phyloP scores from a whole-genome alignment of 2,113 vertebrate species.

The Struthio camelus region DNA sequence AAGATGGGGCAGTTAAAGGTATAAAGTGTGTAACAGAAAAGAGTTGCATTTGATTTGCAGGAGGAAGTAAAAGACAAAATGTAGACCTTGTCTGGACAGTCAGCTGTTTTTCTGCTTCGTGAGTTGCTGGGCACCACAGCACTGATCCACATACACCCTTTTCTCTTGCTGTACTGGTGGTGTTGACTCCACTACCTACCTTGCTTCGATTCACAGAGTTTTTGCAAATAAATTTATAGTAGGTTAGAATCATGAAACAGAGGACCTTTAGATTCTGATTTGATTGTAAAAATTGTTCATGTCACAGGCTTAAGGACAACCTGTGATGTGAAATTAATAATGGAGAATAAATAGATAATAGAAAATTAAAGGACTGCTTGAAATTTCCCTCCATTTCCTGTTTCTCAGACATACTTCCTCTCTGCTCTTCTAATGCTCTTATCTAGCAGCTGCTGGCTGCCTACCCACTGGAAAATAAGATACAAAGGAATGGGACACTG shows the following conservation, averaged over 20 bases:
- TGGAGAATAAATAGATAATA: background rate
- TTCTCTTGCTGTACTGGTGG: accelerated
- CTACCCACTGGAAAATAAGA: background rate
- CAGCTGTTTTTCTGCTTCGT: background rate
- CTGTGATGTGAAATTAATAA: background rate
- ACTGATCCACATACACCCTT: accelerated
- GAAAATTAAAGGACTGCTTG: background rate
- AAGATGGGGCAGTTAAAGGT: background rate
- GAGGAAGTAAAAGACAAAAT: background rate
- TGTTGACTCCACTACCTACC: too few relatives aligned
- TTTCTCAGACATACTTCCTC: background rate
- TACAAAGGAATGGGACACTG: background rate
- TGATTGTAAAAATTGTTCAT: background rate
- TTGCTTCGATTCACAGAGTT: background rate
- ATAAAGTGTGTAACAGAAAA: accelerated
- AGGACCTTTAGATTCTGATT: background rate
- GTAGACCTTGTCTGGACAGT: background rate
- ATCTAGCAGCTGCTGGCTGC: background rate
- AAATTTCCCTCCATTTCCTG: background rate
- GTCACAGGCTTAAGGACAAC: background rate
- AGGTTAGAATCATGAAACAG: background rate
- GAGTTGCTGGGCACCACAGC: background rate
- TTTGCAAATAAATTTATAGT: background rate
- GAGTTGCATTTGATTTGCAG: background rate
- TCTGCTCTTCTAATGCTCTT: background rate